Evolutionary conservation across 2,113 vertebrate genomes (phyloP), one percentile per base, ranked within the genome.

Genomic region (Poecile atricapillus): DNA sequence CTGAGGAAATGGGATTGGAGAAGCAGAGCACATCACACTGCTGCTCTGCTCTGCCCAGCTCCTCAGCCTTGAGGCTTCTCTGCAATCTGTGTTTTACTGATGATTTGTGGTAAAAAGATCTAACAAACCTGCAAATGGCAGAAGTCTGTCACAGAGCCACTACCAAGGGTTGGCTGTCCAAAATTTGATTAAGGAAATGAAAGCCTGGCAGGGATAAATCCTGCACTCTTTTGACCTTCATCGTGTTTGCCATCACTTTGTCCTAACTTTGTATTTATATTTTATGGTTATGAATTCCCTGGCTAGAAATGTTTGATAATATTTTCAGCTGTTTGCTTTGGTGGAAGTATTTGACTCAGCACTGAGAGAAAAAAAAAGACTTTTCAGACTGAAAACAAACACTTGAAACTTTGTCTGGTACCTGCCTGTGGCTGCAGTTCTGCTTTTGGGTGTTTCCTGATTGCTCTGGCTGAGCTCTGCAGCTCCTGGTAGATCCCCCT

Each of bases 401-500:
- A 5, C 39, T 52, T 50, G 28, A 13, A 52, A 18, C 9, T 12
- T 60, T 11, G 4, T 69, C 65, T 6, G 30, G 8, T 41, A 56
- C 33, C 23, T 21, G 2, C 17, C 2, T 0, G 11, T n/a, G 30
- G 10, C 23, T 28, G 59, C 19, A 37, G 30, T 27, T 82, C 30
- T 3, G 12, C 7, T 50, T 73, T 60, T 10, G 41, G 68, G 3
- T 43, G 9, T 69, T 22, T 44, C 46, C 28, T 21, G 11, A 8
- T 6, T 44, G 50, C 15, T 39, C 58, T 69, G 76, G 20, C 35
- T 19, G 17, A 71, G 68, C 15, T 3, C 41, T 31, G 58, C 41
- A 46, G 1, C 65, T 28, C 3, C 0, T 63, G 75, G 15, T 28
- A 1, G 3, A 58, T 41, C 23, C 19, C 35, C 5, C 27, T 43